Evolutionary conservation across 2,888 invertebrate species (phyloP), one percentile per base, ranked within the genome.

Genomic region (Trachelus troglodyta): DNA sequence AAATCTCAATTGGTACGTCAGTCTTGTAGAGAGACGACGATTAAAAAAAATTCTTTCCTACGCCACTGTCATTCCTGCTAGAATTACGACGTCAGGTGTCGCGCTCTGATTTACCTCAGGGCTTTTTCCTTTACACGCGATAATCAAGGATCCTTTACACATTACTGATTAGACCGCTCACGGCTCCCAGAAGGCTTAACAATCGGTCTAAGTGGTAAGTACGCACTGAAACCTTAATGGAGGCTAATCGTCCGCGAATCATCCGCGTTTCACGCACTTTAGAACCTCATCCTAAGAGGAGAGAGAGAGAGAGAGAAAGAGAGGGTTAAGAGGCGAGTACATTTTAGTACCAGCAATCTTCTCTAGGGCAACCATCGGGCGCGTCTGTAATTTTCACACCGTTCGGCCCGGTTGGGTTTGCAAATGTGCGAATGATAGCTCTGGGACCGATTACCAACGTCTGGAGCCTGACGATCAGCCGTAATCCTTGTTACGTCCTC

Each of bases 371-470:
- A 69, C 75, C 75, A n/a, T 34, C 73, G 35, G 69, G 76, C 79
- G 74, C 82, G 85, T 83, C 88, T 87, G 87, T 88, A 90, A 91
- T 91, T 90, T 91, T 89, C 89, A 89, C 90, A 85, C 90, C 89
- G 88, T 90, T 88, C 86, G 85, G 56, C 56, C 82, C 85, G 85
- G 85, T 87, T 85, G 85, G 85, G 85, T 83, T 88, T 87, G 87
- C 87, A 89, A 91, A 90, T 88, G 86, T 87, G 88, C 87, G 86
- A 88, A 89, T 89, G 87, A 90, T 89, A 89, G 87, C 84, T 82
- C 82, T 76, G 33, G 15, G 74, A 79, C 79, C 81, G 75, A 78
- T 81, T 74, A 78, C 40, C 68, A 56, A 23, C 23, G 56, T 56
- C 56, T 56, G 56, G 56, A 15, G 56, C 56, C 56, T 56, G 56